These are phyloP conservation scores for Grapholita molesta DNA, from an alignment of 1,140 invertebrate species.

Conservation along the genomic window DNA sequence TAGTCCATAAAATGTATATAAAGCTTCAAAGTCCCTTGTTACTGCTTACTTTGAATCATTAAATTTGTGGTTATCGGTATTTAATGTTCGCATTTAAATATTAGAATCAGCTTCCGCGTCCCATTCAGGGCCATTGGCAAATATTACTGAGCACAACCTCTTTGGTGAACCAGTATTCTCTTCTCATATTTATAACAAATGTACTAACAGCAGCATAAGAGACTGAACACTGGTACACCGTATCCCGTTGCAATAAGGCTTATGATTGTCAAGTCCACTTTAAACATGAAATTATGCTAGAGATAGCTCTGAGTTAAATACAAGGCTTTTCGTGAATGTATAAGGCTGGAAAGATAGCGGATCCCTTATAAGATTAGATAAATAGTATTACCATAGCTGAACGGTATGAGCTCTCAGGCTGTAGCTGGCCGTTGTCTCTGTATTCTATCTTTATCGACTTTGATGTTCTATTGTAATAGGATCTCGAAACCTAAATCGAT, in stretches of 20 bases:
- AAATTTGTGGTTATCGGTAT: constrained; percentile 31
- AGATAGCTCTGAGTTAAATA: too few species aligned
- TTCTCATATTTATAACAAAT: neutral
- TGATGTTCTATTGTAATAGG: neutral
- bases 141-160: neutral
- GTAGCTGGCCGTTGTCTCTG: neutral
- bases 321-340: neutral
- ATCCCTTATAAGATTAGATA: constrained; percentile 5
- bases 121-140: neutral
- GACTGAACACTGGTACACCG: too few species aligned
- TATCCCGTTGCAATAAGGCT: too few species aligned
- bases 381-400: neutral
- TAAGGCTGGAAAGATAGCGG: neutral
- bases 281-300: too few species aligned
- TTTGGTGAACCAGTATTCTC: neutral
- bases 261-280: too few species aligned
- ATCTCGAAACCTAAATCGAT: neutral
- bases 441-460: neutral
- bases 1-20: neutral
- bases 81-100: constrained; percentile 38
- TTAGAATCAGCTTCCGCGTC: constrained; percentile 39
- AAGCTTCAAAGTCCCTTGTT: constrained; percentile 15
- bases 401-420: neutral
- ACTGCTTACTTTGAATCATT: constrained; percentile 28
- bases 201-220: too few species aligned